Base-by-base conservation (phyloP, 2,888 invertebrate species). In the Halictus quadricinctus region DNA sequence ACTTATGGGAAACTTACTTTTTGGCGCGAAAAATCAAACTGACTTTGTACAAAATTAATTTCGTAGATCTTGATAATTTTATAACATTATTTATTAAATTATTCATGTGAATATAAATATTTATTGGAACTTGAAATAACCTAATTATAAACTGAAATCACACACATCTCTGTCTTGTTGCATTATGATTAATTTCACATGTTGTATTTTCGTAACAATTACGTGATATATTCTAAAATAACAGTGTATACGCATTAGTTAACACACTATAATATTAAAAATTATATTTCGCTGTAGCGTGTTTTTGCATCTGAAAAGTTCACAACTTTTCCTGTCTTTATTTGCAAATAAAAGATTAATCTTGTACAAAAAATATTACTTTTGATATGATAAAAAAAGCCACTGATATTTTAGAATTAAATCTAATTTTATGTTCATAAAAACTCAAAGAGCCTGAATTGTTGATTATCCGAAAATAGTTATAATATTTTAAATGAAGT, bases 121-220 rank as follows among this genome's bases (percentile, higher is more conserved):
- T 85, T 83, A 69, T 83, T 79, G 58, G 10, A 85, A 79, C 60
- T 74, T 21, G 54, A 76, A 79, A 50, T 73, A 83, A 73, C 73
- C 15, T 15, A 79, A 78, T n/a, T 72, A 64, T 83, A 79, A 84
- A 78, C 72, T 48, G 60, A 36, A 41, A 21, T 75, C 54, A 43
- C 36, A 58, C 36, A 21, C n/a, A 69, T 54, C 41, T 36, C 58
- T 72, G 15, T 50, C n/a, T 18, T n/a, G 72, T 76, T 48, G n/a
- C 58, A 5, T 58, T 58, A n/a, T 3, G 0, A 29, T 60, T 66
- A 43, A 70, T 50, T 69, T 48, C 21, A 60, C 43, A 15, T 15
- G 36, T 76, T 73, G 29, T 66, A 73, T 10, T 76, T 18, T n/a
- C 8, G n/a, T 58, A 70, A 77, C 29, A 69, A 81, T 48, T 29